Conservation (phyloP, 1,140 invertebrate genomes). For the Parasteatoda tepidariorum region DNA sequence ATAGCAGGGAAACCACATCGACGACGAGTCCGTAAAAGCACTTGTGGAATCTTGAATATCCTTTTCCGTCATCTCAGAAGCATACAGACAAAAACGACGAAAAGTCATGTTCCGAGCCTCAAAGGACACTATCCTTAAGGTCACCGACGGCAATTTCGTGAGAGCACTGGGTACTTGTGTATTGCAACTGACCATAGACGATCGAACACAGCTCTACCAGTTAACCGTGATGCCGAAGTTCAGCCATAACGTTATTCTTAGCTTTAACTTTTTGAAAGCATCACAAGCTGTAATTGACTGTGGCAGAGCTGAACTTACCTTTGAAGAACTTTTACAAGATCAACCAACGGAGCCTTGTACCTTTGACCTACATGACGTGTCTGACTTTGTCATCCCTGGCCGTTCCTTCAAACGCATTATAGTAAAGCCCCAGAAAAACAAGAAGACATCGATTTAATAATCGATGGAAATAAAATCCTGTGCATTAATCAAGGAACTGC, state of each 20-base stretch:
- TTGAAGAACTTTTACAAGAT: not conserved
- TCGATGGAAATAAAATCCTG: not conserved
- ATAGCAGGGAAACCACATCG: not conserved
- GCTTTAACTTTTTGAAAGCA: not conserved
- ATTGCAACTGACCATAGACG: not conserved
- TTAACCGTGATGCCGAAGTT: not conserved
- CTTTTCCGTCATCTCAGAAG: not conserved
- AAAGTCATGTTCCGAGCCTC: not conserved
- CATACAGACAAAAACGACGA: not conserved
- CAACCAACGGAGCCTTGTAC: too few species aligned
- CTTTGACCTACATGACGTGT: not conserved
- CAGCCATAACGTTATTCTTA: not conserved
- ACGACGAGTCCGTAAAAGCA: not conserved
- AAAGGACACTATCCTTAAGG: not conserved
- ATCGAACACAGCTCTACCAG: not conserved
- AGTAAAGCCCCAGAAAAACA: not conserved
- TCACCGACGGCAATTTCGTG: not conserved
- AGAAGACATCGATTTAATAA: not conserved
- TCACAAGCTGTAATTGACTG: not conserved
- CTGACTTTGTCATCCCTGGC: not conserved
- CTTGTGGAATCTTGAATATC: not conserved
- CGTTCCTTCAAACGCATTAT: not conserved
- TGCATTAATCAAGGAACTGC: too few species aligned
- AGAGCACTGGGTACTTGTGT: not conserved
- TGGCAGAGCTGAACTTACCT: not conserved